Evolutionary conservation across 1,140 invertebrate genomes (phyloP), one percentile per base, ranked within the genome.

Genomic region (Aplysia californica): DNA sequence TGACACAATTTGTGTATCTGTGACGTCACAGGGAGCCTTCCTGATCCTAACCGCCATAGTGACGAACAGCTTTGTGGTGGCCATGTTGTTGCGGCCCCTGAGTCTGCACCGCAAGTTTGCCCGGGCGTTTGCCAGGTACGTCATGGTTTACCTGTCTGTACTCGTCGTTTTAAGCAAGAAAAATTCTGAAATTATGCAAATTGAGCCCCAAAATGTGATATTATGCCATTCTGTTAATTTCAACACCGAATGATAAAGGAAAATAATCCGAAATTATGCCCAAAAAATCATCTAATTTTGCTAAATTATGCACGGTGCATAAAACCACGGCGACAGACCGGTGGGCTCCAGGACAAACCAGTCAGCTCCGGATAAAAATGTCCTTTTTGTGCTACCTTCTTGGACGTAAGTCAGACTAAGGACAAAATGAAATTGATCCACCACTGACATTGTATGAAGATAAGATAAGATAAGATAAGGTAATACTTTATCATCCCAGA

Each of bases 21-120:
- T n/a, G 15, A 50, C 44, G 33, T 50, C 38, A 1, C 56, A 73
- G 70, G 70, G 70, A 21, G 36, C 55, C 0, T 73, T 61, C 31
- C 4, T 73, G 21, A 61, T 73, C 21, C 5, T 73, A 31, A 29
- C 38, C 4, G 70, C 33, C 5, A 23, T 73, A 39, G 1, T 10
- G 2, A n/a, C 50, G 15, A 31, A 73, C 31, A 58, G 70, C 10
- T 29, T 61, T 4, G 5, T 61, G 1, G 35, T 50, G 1, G 55
- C 70, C 6, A 73, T 73, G 70, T 4, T 73, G 3, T 61, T 61
- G 35, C 18, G 70, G 15, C 70, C 70, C 26, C 23, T 73, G 15
- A 59, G 70, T n/a, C 39, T 39, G 18, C 70, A 73, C 41, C 38
- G 33, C 31, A 73, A 36, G 23, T 61, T 39, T 10, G 6, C 61